A percentile compares a stretch with the other conserved stretches of the same genome.
phyloP scores from a whole-genome alignment of 2,113 vertebrate species.

The Illadopsis cleaveri region DNA sequence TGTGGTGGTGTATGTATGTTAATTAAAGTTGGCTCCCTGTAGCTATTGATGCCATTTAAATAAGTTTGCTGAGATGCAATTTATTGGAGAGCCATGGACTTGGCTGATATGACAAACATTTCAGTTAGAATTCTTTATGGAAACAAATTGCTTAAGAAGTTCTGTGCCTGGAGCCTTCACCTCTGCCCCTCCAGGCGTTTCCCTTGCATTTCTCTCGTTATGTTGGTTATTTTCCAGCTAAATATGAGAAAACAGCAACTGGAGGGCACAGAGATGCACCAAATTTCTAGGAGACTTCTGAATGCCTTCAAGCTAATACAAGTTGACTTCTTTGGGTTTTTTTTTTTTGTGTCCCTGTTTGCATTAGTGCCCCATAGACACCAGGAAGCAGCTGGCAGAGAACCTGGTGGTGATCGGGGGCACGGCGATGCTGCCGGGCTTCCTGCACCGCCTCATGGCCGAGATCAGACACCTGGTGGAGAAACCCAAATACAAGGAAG shows the following conservation, averaged over 20 bases:
- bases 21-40: constrained; percentile 9
- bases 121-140: not conserved
- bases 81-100: not conserved
- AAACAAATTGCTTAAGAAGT: not conserved
- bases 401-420: constrained; percentile 95
- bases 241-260: not conserved
- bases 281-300: not conserved
- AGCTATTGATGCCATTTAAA: not conserved
- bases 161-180: not conserved
- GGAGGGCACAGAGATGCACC: not conserved
- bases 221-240: not conserved
- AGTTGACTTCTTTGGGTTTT: fast-evolving
- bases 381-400: constrained; percentile 92
- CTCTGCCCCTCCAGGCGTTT: not conserved
- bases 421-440: constrained; percentile 93
- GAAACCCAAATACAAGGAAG: constrained; percentile 89
- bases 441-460: constrained; percentile 91
- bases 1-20: not conserved
- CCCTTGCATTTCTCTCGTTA: not conserved
- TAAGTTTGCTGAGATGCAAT: not conserved
- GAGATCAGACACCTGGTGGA: constrained; percentile 93
- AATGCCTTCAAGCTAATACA: not conserved
- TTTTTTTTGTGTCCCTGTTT: not conserved
- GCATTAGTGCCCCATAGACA: constrained; percentile 92
- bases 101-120: not conserved